Evolutionary conservation across 1,140 invertebrate genomes (phyloP), one percentile per base, ranked within the genome.

Genomic region (Drosophila littoralis): DNA sequence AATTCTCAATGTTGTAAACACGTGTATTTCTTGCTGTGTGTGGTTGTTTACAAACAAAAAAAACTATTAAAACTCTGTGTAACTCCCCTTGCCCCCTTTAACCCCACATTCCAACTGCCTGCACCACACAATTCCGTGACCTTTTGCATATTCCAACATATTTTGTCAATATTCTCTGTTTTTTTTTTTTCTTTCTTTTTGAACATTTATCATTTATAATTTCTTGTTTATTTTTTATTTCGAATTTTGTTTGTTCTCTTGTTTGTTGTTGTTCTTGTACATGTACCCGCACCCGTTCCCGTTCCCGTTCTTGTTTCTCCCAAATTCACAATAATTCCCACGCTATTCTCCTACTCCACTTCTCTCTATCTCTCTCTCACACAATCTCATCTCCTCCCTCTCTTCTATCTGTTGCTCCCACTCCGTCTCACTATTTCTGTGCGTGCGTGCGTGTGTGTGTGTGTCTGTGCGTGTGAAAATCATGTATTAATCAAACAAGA

Each of bases 401-500:
- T 45, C 28, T 12, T 35, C 45, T 28, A 55, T 45, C 38, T 40
- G 9, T 32, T 10, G 15, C 15, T 15, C 46, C 71, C 59, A 35
- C n/a, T 69, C 51, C 65, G 8, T 77, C 22, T 72, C 40, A n/a
- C 42, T 57, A n/a, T 68, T 42, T 70, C 32, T 61, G 35, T 60
- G 58, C 72, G 51, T 63, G 60, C 57, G 45, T 38, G 51, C 55
- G 38, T 46, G 54, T 55, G 64, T 67, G 58, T 35, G 51, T 22
- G 68, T 77, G 48, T 63, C 60, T 81, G 54, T 78, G 50, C 75
- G 77, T 78, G 79, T 78, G 63, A 61, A 81, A 80, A 89, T 65
- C 72, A 79, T 90, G 60, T 92, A 92, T 92, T 92, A 92, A 91
- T 92, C 75, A 80, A 83, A 75, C 76, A 92, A 92, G 90, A 92